Conservation (phyloP, 2,113 vertebrate species). For the Phyllostomus hastatus region DNA sequence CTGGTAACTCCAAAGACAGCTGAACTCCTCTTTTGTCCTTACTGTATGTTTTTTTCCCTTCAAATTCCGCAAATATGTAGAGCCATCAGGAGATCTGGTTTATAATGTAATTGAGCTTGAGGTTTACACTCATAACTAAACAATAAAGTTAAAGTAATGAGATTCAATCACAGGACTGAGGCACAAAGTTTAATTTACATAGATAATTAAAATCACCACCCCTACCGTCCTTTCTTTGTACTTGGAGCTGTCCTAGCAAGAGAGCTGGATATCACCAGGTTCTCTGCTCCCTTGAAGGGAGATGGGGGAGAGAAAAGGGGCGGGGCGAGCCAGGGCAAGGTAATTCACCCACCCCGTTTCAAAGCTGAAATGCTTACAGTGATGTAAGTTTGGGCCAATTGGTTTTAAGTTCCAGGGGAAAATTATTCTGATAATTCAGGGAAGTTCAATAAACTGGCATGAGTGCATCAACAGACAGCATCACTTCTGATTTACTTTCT, state of each 20-base stretch:
- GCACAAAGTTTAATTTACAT: slow-evolving; percentile 78
- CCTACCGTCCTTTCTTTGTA: slow-evolving; percentile 72
- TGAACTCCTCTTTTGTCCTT: slow-evolving; percentile 12
- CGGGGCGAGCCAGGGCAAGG: background rate
- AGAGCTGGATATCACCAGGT: slow-evolving; percentile 25
- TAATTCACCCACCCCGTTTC: background rate
- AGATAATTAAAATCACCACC: slow-evolving; percentile 78
- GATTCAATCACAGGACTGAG: slow-evolving; percentile 75
- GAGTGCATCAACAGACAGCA: background rate
- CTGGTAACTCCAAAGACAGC: background rate
- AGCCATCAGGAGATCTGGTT: slow-evolving; percentile 60
- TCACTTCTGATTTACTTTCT: background rate
- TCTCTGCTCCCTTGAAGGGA: slow-evolving; percentile 46
- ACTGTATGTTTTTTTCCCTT: background rate
- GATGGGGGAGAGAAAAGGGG: background rate
- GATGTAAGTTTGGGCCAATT: background rate
- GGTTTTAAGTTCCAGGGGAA: slow-evolving; percentile 48
- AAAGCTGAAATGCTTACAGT: background rate
- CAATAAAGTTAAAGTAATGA: slow-evolving; percentile 78
- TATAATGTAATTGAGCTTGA: slow-evolving; percentile 75
- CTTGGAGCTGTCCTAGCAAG: slow-evolving; percentile 61
- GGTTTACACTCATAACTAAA: slow-evolving; percentile 79
- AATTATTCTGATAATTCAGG: slow-evolving; percentile 54
- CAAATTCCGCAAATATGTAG: slow-evolving; percentile 46
- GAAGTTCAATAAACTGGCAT: background rate